These are phyloP conservation scores for Mantis religiosa DNA, from an alignment of 2,888 invertebrate genomes.

Conservation along the genomic window DNA sequence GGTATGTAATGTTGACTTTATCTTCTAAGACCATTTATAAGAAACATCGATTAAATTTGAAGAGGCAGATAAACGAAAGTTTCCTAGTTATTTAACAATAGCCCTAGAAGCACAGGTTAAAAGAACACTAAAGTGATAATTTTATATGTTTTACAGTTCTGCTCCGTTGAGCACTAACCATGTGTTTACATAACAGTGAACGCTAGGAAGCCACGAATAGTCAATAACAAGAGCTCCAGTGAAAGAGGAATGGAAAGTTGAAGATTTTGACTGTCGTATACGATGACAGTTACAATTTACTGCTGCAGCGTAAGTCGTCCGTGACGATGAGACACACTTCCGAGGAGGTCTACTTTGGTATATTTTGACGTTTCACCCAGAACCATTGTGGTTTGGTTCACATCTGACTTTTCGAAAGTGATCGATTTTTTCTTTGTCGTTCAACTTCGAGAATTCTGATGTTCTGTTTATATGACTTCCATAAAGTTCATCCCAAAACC, in stretches of 20 bases:
- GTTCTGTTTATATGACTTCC: too few species aligned
- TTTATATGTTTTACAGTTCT: too few species aligned
- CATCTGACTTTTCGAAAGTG: background rate
- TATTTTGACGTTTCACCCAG: background rate
- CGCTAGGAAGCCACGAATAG: background rate
- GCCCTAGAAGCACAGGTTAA: too few species aligned
- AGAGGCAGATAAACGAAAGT: too few species aligned
- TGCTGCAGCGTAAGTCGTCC: background rate
- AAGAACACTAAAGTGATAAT: too few species aligned
- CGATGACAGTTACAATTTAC: background rate
- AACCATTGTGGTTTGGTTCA: background rate
- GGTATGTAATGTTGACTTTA: too few species aligned
- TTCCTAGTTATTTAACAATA: too few species aligned
- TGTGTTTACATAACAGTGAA: background rate
- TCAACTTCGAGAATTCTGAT: background rate
- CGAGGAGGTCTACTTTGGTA: background rate
- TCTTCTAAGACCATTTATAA: too few species aligned
- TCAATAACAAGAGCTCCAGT: background rate
- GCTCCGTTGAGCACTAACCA: background rate
- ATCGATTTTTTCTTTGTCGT: background rate
- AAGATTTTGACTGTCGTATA: background rate
- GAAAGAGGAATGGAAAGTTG: background rate
- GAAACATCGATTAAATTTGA: too few species aligned
- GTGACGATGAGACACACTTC: background rate
- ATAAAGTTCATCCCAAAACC: too few species aligned